phyloP scores from a whole-genome alignment of 2,888 invertebrate genomes.

The Eilema sororculum region DNA sequence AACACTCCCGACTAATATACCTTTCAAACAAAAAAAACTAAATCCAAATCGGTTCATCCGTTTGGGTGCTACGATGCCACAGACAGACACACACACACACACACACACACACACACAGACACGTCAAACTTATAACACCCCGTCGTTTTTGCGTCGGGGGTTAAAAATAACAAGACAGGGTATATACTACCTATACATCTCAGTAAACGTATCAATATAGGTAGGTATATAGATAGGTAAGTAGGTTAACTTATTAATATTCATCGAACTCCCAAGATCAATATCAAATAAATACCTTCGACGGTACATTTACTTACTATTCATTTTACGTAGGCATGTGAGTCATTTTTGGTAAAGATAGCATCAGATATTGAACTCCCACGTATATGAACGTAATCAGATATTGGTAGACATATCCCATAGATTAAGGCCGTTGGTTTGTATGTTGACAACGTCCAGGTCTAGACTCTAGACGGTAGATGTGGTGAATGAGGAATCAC shows the following conservation, averaged over 20 bases:
- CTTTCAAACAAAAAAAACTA: too few relatives aligned
- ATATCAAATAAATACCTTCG: conserved; percentile 1
- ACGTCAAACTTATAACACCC: too few relatives aligned
- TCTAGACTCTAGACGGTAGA: background rate
- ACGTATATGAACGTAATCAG: conserved; percentile 12
- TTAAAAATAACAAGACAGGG: background rate
- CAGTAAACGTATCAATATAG: background rate
- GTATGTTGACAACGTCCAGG: background rate
- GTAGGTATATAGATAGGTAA: background rate
- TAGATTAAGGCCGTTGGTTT: background rate
- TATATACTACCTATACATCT: background rate
- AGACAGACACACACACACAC: too few relatives aligned
- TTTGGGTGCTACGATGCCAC: too few relatives aligned
- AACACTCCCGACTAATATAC: too few relatives aligned
- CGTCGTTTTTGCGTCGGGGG: too few relatives aligned
- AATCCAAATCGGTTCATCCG: too few relatives aligned
- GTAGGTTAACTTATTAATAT: conserved; percentile 13
- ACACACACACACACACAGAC: too few relatives aligned
- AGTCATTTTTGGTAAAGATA: conserved; percentile 9
- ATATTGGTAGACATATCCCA: background rate
- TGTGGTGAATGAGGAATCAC: background rate
- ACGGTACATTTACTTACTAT: conserved; percentile 10
- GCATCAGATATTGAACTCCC: conserved; percentile 15
- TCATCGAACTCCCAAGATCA: conserved; percentile 11
- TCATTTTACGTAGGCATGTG: conserved; percentile 13